Evolutionary conservation across 2,888 invertebrate species (phyloP), one percentile per base, ranked within the genome.

Genomic region (Euplagia quadripunctaria): DNA sequence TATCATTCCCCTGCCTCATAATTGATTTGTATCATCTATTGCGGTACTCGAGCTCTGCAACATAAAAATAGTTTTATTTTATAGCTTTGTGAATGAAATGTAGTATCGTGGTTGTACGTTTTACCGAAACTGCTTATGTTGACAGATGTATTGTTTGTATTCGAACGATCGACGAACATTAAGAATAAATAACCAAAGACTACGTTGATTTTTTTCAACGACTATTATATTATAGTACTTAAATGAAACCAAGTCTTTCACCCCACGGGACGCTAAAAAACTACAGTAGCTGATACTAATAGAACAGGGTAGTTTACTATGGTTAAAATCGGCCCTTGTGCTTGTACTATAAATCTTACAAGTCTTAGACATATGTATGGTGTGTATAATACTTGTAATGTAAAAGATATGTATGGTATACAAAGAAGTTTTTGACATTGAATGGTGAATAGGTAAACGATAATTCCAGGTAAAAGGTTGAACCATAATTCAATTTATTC

Each of bases 11-110:
- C 85, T 87, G 86, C 83, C 83, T 89, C 93, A 92, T 93, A 91
- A 92, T 93, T 93, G 90, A 91, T 93, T 91, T 82, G 85, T 85
- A 84, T 86, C 84, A 82, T 83, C 79, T 80, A 82, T 82, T 80
- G 82, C 79, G 73, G 67, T 78, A 80, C 79, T 79, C 78, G 71
- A 72, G 64, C 75, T 83, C 90, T 90, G 89, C 77, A 86, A 90
- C 82, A 84, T 87, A 87, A 88, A 84, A 11, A 82, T 79, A 80
- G 79, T 76, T 84, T 80, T 75, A 80, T 80, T 83, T 73, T 70
- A 71, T 74, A 65, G 16, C 12, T 51, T 51, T 64, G 31, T 63
- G 63, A 70, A 64, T 70, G 70, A 8, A 68, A 20, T 41, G 17
- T 49, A 41, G 49, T 49, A 42, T 41, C 0, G 20, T 68, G 6